These are phyloP conservation scores for Xenopus petersii DNA, from an alignment of 2,797 vertebrate species.

Conservation along the genomic window DNA sequence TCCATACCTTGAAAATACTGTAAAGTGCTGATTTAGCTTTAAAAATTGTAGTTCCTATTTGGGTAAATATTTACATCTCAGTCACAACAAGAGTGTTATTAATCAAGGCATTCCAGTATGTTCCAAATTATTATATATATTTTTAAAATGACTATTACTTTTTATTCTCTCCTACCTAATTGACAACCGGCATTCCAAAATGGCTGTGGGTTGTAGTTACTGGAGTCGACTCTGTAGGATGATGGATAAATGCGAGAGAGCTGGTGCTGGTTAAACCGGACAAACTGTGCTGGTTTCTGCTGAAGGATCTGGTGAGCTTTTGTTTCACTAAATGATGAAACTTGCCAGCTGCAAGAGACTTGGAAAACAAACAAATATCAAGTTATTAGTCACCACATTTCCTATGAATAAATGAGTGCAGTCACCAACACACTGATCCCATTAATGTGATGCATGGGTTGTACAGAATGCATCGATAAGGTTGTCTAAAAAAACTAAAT, in stretches of 20 bases:
- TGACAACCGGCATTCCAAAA: constrained; percentile 97
- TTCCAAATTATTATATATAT: too few relatives aligned
- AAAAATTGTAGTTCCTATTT: too few relatives aligned
- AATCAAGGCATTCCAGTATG: too few relatives aligned
- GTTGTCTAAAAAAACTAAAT: too few relatives aligned
- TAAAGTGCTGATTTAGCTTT: too few relatives aligned
- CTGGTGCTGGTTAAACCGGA: constrained; percentile 91
- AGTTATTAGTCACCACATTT: background rate
- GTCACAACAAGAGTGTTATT: too few relatives aligned
- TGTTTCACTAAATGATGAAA: constrained; percentile 94
- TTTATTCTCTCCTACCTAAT: constrained; percentile 71
- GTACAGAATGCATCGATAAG: too few relatives aligned
- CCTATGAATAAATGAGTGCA: background rate
- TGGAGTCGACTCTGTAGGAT: constrained; percentile 93
- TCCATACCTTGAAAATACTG: too few relatives aligned
- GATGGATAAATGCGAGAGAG: constrained; percentile 94
- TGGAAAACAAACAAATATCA: background rate
- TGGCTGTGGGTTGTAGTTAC: constrained; percentile 96
- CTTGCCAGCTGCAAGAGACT: constrained; percentile 87
- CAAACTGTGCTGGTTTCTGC: constrained; percentile 81
- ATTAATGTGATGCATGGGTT: too few relatives aligned
- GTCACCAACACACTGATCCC: background rate
- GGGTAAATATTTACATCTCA: too few relatives aligned
- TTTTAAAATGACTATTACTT: too few relatives aligned
- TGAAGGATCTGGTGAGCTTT: constrained; percentile 94